Evolutionary conservation across 2,797 vertebrate genomes (phyloP), one percentile per base, ranked within the genome.

Genomic region (Sebastes hubbsi): DNA sequence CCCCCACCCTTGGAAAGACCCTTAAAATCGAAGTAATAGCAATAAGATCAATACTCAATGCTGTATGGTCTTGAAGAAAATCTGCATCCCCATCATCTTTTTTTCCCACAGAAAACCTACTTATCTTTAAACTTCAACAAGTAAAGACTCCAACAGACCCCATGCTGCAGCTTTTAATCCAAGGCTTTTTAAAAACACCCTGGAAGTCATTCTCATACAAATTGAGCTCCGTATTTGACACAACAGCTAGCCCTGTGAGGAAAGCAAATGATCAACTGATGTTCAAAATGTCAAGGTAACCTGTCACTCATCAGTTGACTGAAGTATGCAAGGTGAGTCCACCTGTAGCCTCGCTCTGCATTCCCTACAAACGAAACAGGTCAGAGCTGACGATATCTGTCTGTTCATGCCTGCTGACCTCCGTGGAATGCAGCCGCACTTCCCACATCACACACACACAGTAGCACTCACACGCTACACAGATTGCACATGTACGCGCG

Each of bases 331-430:
- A 79, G 65, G 58, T 2, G 77, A 75, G 72, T 62, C 66, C 77
- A 62, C 75, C 66, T 80, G 82, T 38, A 82, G 74, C 79, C 63
- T 74, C 18, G 13, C 29, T 46, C 25, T 20, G 55, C 77, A 85
- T 83, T 89, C 80, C 56, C 68, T 3, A 4, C 70, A 62, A 69
- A 74, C 42, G 0, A 4, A 74, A 60, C 76, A 78, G 70, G 67
- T 71, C 85, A 72, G 72, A 84, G 87, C 77, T 77, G 65, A 84
- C 18, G 8, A 61, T 59, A 87, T 87, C 76, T 78, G 83, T 78
- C 80, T 76, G 78, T 84, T 90, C 85, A 83, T 73, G 80, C 88
- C 83, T 81, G 87, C 69, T 63, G 78, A 20, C 75, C 77, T 52
- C 65, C 18, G 20, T 52, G 87, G 92, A 91, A 93, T 92, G 88